Conservation (phyloP, 2,888 invertebrate genomes). For the Metopia argyrocephala region DNA sequence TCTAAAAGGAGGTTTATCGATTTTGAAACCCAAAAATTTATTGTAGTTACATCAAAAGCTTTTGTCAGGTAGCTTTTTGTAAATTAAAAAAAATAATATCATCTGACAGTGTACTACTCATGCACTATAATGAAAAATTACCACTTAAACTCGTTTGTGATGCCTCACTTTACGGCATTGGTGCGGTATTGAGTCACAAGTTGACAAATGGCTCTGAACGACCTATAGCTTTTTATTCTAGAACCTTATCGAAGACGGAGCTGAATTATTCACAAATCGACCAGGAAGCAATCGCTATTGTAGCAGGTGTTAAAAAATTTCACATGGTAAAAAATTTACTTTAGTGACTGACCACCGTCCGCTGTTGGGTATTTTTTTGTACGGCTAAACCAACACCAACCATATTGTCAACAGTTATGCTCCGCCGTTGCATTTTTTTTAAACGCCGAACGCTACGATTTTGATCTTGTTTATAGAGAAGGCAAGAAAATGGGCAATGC, state of each 20-base stretch:
- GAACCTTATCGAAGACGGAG: slow-evolving; percentile 35
- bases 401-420: slow-evolving; percentile 44
- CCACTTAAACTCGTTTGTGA: slow-evolving; percentile 58
- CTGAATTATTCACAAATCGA: slow-evolving; percentile 37
- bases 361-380: slow-evolving; percentile 50
- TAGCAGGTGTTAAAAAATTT: slow-evolving; percentile 52
- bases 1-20: slow-evolving; percentile 52
- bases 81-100: slow-evolving; percentile 49
- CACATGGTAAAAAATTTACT: slow-evolving; percentile 53
- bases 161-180: slow-evolving; percentile 63
- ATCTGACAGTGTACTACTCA: slow-evolving; percentile 54
- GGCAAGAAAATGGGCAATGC: slow-evolving; percentile 40
- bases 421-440: slow-evolving; percentile 45
- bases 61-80: slow-evolving; percentile 50
- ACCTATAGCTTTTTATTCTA: slow-evolving; percentile 35
- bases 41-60: slow-evolving; percentile 46
- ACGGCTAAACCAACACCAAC: slow-evolving; percentile 50
- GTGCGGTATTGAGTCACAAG: slow-evolving; percentile 51
- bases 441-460: slow-evolving; percentile 46
- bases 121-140: slow-evolving; percentile 47
- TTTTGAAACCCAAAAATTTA: slow-evolving; percentile 60
- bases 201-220: slow-evolving; percentile 39
- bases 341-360: slow-evolving; percentile 48
- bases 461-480: slow-evolving; percentile 21
- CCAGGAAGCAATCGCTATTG: slow-evolving; percentile 52